phyloP scores from a whole-genome alignment of 2,797 vertebrate species.

The Tragelaphus eurycerus region DNA sequence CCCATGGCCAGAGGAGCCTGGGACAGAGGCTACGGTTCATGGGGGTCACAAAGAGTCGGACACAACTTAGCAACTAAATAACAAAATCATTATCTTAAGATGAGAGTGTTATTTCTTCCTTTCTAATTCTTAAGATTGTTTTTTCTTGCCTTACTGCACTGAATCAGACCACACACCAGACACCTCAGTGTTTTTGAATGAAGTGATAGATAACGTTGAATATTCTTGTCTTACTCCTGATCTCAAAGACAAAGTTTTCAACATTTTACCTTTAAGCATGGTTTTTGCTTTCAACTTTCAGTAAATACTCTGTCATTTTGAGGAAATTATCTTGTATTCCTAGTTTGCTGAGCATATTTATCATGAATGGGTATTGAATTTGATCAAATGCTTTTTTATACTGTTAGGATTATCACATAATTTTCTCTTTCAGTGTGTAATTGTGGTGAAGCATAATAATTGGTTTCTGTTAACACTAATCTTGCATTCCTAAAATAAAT shows the following conservation, averaged over 20 bases:
- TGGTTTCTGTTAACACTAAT: neutral
- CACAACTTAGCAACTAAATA: neutral
- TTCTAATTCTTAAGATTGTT: neutral
- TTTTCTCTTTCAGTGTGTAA: neutral
- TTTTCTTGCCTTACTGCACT: neutral
- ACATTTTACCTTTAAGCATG: neutral
- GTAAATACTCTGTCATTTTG: neutral
- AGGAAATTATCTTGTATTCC: neutral
- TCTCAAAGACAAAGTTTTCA: neutral
- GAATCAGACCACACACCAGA: neutral
- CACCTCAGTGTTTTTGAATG: neutral
- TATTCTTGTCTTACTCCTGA: neutral
- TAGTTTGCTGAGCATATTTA: neutral
- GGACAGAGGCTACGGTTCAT: neutral
- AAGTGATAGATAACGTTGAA: neutral
- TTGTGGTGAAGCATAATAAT: neutral
- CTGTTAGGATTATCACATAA: neutral
- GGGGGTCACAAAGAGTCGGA: neutral
- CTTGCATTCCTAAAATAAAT: neutral
- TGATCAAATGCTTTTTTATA: neutral
- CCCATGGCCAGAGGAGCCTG: neutral
- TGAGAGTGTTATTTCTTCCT: neutral
- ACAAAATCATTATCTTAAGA: neutral
- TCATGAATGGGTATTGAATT: neutral
- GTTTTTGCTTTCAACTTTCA: neutral